A percentile compares a stretch with the other conserved stretches of the same genome.
These are phyloP conservation scores for Sebastes goodei DNA, from an alignment of 2,797 vertebrate genomes.

Conservation along the genomic window DNA sequence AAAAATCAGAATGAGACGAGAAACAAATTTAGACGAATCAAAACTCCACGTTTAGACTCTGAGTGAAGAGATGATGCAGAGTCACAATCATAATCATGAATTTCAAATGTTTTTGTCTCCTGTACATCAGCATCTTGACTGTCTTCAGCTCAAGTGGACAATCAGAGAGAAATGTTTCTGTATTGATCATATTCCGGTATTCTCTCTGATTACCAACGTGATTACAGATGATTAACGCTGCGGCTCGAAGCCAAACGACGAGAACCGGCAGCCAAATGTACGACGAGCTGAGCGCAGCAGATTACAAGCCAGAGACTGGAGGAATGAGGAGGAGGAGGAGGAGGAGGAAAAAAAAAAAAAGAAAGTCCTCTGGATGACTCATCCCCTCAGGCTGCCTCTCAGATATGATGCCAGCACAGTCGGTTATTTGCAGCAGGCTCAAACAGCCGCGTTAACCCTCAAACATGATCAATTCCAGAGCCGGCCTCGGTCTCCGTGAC, in stretches of 20 bases:
- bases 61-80: not conserved
- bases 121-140: not conserved
- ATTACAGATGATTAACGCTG: constrained; percentile 12
- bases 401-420: constrained; percentile 55
- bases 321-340: constrained; percentile 28
- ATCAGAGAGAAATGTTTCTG: not conserved
- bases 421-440: constrained; percentile 48
- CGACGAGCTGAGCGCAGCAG: constrained; percentile 44
- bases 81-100: not conserved
- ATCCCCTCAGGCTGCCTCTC: constrained; percentile 61
- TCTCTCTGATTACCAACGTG: not conserved
- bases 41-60: not conserved
- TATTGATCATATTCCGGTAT: not conserved
- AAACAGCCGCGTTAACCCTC: constrained; percentile 7
- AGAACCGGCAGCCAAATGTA: not conserved
- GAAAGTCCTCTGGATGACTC: constrained; percentile 66
- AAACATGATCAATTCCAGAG: constrained; percentile 1
- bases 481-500: constrained; percentile 2
- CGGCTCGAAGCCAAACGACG: constrained; percentile 4
- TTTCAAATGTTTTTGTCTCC: not conserved
- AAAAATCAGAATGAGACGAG: not conserved
- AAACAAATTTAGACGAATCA: not conserved
- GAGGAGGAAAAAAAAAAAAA: not conserved
- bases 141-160: not conserved
- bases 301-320: constrained; percentile 26